Base-by-base conservation (phyloP, 1,140 invertebrate genomes). In the Achroia grisella region DNA sequence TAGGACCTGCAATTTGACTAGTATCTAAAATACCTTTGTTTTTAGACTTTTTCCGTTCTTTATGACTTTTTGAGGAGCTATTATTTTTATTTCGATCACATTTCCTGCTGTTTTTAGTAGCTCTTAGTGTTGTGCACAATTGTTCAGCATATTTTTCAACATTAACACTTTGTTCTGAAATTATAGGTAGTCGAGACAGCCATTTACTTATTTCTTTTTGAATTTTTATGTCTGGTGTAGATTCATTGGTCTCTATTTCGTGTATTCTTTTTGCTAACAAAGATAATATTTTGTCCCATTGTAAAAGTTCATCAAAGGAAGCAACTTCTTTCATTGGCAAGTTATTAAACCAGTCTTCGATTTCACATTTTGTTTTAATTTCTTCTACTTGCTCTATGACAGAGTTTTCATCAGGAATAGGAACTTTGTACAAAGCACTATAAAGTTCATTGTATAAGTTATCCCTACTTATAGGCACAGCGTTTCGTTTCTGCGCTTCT, bases 311-410 rank as follows among this genome's bases (percentile, higher is more conserved):
- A 9, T 13, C 35, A 3, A 57, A n/a, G 28, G 34, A 35, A 36
- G 39, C 32, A 8, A 57, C 29, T 40, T 55, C 31, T 53, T 27
- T 52, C 10, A 71, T 2, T 4, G 67, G 67, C 15, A 74, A 48
- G 2, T 47, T 44, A 41, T 69, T 54, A 56, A 64, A 64, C 71
- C 71, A 74, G 12, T 31, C 46, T 8, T 66, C 62, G 17, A 74
- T 60, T 62, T 62, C 56, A 61, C 58, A 69, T 31, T 60, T 56
- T 5, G 61, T 62, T 51, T 71, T 74, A 13, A 66, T 51, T 54
- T 66, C 53, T 52, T 71, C 67, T 6, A 71, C 57, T 49, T 69
- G 56, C 27, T 60, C 52, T 14, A 39, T 17, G 14, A 71, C 46
- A 9, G 60, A 57, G 5, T 15, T 36, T 53, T 69, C 58, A 48